phyloP scores from a whole-genome alignment of 2,797 vertebrate genomes.

The Phoeniculus purpureus region DNA sequence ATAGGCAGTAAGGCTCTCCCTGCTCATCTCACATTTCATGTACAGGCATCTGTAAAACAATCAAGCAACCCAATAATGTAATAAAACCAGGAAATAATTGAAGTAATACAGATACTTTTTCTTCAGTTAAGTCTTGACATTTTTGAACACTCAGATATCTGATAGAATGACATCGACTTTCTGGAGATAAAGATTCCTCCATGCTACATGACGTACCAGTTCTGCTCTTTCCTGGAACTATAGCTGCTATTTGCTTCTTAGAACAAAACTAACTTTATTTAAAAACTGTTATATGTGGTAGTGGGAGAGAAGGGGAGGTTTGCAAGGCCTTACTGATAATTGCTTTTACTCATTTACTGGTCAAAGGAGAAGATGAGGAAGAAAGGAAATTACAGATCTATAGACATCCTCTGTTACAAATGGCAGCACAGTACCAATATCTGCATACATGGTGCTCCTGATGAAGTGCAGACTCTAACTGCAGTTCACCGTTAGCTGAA shows the following conservation, averaged over 20 bases:
- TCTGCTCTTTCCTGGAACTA: background rate
- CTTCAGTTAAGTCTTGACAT: background rate
- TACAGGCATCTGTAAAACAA: background rate
- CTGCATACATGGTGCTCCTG: no score
- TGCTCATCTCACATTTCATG: background rate
- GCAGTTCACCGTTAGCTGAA: background rate
- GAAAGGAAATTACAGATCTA: background rate
- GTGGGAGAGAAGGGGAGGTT: background rate
- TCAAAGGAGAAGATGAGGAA: background rate
- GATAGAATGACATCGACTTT: background rate
- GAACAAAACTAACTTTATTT: background rate
- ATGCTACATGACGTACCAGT: background rate
- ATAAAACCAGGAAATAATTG: background rate
- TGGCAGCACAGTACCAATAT: background rate
- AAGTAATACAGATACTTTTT: background rate
- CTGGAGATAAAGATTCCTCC: background rate
- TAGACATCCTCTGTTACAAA: background rate
- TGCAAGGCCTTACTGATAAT: background rate
- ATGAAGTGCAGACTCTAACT: background rate
- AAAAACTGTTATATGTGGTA: background rate
- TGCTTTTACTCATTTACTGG: background rate
- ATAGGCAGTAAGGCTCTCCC: fast-evolving
- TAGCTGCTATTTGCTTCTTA: background rate
- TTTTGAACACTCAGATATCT: background rate
- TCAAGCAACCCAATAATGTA: background rate